Evolutionary conservation across 2,113 vertebrate species (phyloP).

Genomic region (Irena cyanogastra): DNA sequence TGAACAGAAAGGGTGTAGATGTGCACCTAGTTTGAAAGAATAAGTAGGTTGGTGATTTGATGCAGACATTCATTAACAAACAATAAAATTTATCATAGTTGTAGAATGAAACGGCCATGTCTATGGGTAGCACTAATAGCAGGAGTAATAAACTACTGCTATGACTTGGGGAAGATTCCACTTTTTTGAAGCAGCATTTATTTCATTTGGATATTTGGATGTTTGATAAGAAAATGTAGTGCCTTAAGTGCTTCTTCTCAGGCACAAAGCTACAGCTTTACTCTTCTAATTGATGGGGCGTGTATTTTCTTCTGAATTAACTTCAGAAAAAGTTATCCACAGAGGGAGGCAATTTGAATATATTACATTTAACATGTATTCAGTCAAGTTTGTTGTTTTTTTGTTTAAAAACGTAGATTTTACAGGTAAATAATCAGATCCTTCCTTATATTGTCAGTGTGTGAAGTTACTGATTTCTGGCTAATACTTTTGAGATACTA

Average conservation of each 20-base stretch:
- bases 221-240: neutral
- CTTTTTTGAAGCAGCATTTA: neutral
- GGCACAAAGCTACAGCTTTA: neutral
- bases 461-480: neutral
- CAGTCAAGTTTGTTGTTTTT: too few relatives aligned
- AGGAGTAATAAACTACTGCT: neutral
- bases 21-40: neutral
- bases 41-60: neutral
- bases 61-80: neutral
- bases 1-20: neutral
- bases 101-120: neutral
- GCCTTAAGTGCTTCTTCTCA: neutral
- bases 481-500: neutral
- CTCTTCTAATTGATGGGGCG: neutral
- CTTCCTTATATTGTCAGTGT: neutral
- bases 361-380: neutral
- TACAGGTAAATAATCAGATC: neutral
- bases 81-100: neutral
- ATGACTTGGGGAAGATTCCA: neutral
- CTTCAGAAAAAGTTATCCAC: neutral
- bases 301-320: neutral
- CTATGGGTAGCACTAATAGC: neutral
- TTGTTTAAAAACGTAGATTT: neutral
- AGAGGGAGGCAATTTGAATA: neutral
- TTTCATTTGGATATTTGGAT: neutral